phyloP scores from a whole-genome alignment of 64 coral and sea anemone species.

The Dendrophyllia cribrosa region DNA sequence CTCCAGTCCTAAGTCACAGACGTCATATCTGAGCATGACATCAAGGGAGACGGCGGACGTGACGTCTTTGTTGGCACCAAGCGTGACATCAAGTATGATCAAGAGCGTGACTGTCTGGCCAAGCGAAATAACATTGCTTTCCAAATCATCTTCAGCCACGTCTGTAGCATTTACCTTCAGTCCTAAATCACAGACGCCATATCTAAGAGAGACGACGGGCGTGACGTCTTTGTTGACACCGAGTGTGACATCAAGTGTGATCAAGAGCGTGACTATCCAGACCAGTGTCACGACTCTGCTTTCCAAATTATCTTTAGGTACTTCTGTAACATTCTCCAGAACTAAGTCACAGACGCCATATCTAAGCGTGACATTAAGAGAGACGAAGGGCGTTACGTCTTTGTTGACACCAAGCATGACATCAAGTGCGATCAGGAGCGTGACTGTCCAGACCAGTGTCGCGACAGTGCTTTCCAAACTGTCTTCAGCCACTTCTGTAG shows the following conservation, averaged over 20 bases:
- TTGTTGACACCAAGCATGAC: neutral
- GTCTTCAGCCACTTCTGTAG: neutral
- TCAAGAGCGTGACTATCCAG: neutral
- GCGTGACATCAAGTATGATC: neutral
- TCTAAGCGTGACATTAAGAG: neutral
- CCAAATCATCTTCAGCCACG: neutral
- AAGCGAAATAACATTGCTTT: neutral
- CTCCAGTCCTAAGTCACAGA: neutral
- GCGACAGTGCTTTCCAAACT: neutral
- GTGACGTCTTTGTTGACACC: neutral
- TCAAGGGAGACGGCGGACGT: neutral
- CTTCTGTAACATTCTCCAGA: neutral
- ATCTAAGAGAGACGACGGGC: constrained; percentile 3
- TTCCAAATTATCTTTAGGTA: neutral
- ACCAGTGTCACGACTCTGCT: constrained; percentile 1
- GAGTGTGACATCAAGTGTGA: neutral
- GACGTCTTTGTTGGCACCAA: neutral
- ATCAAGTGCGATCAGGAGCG: neutral
- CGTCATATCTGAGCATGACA: neutral
- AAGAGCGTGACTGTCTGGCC: neutral
- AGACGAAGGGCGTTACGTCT: too few relatives aligned
- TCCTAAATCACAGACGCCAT: constrained; percentile 6
- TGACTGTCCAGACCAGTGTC: neutral
- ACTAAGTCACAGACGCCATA: neutral
- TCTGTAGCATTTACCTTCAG: neutral